These are phyloP conservation scores for Sinocyclocheilus maitianheensis DNA, from an alignment of 2,113 vertebrate genomes.

Conservation along the genomic window DNA sequence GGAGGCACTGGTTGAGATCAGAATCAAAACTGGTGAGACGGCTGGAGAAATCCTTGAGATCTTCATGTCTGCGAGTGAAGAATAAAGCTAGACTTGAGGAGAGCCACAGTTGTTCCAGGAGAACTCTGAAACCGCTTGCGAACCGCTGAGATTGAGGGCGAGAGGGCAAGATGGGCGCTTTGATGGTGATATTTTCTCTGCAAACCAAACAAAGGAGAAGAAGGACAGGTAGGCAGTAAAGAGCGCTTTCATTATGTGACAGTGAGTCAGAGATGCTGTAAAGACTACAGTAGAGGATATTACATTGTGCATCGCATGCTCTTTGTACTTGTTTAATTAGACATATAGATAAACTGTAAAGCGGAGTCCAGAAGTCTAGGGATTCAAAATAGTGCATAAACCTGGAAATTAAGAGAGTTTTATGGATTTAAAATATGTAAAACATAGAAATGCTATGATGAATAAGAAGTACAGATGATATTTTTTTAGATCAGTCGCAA, in stretches of 20 bases:
- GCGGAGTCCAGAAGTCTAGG: neutral
- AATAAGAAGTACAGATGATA: neutral
- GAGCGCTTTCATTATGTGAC: neutral
- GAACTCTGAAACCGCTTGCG: constrained; percentile 60
- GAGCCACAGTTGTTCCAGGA: constrained; percentile 41
- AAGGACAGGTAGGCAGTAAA: constrained; percentile 67
- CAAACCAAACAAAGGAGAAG: constrained; percentile 70
- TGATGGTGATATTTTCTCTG: constrained; percentile 73
- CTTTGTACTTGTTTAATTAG: neutral
- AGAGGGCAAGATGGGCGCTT: constrained; percentile 63
- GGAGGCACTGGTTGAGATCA: constrained; percentile 32
- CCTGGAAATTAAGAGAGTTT: neutral
- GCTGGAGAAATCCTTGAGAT: constrained; percentile 8
- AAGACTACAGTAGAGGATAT: neutral
- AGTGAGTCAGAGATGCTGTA: neutral
- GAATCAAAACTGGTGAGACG: constrained; percentile 58
- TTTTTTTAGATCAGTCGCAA: neutral
- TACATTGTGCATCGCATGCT: neutral
- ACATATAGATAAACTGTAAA: neutral
- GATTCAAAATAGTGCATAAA: neutral
- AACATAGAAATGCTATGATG: neutral
- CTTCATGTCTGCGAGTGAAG: neutral
- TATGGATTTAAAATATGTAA: neutral
- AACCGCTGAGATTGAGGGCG: neutral
- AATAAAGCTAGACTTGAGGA: neutral